Evolutionary conservation across 2,888 invertebrate species (phyloP).

Genomic region (Lasioglossum leucozonium): DNA sequence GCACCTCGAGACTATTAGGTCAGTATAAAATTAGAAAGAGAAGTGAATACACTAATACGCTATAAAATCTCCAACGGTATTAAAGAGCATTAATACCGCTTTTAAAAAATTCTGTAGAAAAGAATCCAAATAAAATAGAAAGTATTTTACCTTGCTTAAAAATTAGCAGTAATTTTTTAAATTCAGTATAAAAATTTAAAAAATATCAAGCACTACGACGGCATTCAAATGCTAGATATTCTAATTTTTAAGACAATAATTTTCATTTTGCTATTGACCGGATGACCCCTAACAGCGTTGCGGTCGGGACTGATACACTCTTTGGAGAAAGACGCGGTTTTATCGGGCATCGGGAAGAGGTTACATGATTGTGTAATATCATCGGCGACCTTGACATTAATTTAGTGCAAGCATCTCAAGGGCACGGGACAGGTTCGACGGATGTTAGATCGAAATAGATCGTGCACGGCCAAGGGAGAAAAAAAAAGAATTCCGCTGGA

Average conservation of each 20-base stretch:
- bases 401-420: constrained; percentile 27
- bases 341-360: constrained; percentile 39
- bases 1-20: no score
- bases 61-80: no score
- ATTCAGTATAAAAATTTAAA: neutral
- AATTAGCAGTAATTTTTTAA: neutral
- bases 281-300: neutral
- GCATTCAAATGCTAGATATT: neutral
- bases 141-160: no score
- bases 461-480: neutral
- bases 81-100: no score
- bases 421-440: constrained; percentile 9
- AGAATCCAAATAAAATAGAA: neutral
- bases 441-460: neutral
- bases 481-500: neutral
- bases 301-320: constrained; percentile 23
- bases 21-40: no score
- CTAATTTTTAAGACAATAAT: neutral
- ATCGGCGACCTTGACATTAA: constrained; percentile 45
- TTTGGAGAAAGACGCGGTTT: neutral
- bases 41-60: neutral
- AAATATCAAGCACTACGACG: neutral
- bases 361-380: constrained; percentile 37
- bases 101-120: neutral
- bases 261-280: neutral